Conservation (phyloP, 1,140 invertebrate species). For the Watersipora subatra region DNA sequence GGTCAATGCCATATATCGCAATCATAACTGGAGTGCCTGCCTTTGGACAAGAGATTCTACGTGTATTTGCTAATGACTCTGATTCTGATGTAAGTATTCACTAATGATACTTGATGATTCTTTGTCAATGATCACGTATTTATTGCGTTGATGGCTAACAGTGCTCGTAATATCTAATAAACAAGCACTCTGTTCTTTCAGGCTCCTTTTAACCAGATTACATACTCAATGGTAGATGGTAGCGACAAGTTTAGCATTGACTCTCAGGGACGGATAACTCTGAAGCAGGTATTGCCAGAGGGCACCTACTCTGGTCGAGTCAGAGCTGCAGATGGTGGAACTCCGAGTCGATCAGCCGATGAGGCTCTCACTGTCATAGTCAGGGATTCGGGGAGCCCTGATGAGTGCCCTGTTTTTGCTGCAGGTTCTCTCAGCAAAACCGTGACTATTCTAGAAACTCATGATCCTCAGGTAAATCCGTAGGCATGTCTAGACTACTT, state of each 20-base stretch:
- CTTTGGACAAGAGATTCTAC: background rate
- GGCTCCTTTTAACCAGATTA: conserved; percentile 18
- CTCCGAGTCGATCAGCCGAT: background rate
- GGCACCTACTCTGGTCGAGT: background rate
- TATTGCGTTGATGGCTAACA: background rate
- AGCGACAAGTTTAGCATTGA: background rate
- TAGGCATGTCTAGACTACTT: too few species aligned
- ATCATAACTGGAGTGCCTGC: background rate
- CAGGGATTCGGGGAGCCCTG: background rate
- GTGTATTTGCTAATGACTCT: background rate
- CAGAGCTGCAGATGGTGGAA: background rate
- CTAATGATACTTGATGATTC: too few species aligned
- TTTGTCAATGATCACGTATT: background rate
- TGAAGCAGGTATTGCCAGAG: background rate
- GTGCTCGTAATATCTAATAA: background rate
- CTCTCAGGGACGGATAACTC: background rate
- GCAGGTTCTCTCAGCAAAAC: background rate
- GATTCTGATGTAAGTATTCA: background rate
- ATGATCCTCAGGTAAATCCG: background rate
- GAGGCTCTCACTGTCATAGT: background rate
- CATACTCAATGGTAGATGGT: conserved; percentile 28
- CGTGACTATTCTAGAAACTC: background rate
- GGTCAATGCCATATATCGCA: background rate
- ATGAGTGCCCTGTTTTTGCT: background rate
- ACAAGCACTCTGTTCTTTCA: conserved; percentile 11